Percentiles rank a stretch among this genome's conserved stretches.
These are phyloP conservation scores for Chelon auratus DNA, from an alignment of 2,797 vertebrate genomes.

Conservation along the genomic window DNA sequence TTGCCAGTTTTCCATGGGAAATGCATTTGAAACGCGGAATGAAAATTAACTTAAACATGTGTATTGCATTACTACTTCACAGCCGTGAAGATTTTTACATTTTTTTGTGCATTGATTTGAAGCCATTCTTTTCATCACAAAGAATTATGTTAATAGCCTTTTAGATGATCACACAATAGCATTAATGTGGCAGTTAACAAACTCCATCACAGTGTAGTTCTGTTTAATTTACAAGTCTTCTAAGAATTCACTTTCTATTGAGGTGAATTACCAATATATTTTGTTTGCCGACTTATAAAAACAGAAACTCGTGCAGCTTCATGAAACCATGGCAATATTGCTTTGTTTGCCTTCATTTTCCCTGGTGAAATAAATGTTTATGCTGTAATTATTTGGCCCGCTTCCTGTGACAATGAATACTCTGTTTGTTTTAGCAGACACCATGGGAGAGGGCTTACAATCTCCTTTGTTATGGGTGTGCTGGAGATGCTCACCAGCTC, in stretches of 20 bases:
- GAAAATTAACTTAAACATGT: conserved; percentile 71
- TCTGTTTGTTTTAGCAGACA: conserved; percentile 78
- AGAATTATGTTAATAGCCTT: conserved; percentile 21
- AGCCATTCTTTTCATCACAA: conserved; percentile 17
- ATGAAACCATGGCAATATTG: conserved; percentile 71
- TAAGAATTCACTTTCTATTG: conserved; percentile 46
- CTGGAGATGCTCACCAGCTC: conserved; percentile 65
- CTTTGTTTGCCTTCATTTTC: conserved; percentile 74
- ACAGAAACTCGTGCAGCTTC: conserved; percentile 66
- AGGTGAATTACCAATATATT: conserved; percentile 27
- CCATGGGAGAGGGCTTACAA: conserved; percentile 58
- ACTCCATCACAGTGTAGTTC: conserved; percentile 26
- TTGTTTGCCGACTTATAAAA: conserved; percentile 52
- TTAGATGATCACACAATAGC: conserved; percentile 24
- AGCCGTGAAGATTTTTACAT: conserved; percentile 2
- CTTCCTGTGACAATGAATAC: conserved; percentile 67
- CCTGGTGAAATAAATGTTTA: conserved; percentile 77
- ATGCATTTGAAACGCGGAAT: conserved; percentile 68
- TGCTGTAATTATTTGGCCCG: conserved; percentile 74
- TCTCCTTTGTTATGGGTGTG: conserved; percentile 58
- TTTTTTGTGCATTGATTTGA: conserved; percentile 22
- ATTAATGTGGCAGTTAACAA: conserved; percentile 36
- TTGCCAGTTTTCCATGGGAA: conserved; percentile 83
- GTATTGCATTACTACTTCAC: conserved; percentile 49
- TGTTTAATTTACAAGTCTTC: conserved; percentile 40